Percentiles rank a stretch among this genome's conserved stretches.
phyloP scores from a whole-genome alignment of 2,888 invertebrate species.

The Dryococelus australis region DNA sequence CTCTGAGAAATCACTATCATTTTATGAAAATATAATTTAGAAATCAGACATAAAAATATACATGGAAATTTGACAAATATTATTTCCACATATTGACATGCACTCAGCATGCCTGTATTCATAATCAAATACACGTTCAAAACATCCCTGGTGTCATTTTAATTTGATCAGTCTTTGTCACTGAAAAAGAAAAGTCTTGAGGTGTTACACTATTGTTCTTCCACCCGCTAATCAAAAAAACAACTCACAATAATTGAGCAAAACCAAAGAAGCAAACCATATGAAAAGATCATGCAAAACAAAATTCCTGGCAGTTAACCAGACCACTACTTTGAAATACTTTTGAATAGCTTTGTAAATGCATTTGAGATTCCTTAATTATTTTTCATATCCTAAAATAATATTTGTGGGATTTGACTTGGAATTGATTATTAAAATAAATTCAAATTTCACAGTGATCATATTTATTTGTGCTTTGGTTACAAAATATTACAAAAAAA shows the following conservation, averaged over 20 bases:
- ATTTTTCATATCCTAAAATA: neutral
- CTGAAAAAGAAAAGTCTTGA: no score
- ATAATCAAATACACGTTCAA: no score
- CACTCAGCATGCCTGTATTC: no score
- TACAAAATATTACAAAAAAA: neutral
- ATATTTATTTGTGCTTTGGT: neutral
- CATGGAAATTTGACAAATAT: no score
- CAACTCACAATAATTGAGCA: neutral
- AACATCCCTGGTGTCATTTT: no score
- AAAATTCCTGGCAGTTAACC: neutral
- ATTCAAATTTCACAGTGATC: slow-evolving; percentile 11
- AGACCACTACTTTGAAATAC: neutral
- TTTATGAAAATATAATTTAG: no score
- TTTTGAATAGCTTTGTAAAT: neutral
- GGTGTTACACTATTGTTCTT: no score
- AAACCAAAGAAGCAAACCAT: neutral
- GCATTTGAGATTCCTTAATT: neutral
- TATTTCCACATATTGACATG: no score
- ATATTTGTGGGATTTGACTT: neutral
- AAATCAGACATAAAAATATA: no score
- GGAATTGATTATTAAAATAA: neutral
- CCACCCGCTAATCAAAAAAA: neutral
- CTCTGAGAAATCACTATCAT: no score
- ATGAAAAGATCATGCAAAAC: neutral
- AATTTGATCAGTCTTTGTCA: no score